These are phyloP conservation scores for Verasper variegatus DNA, from an alignment of 2,113 vertebrate genomes.

Conservation along the genomic window DNA sequence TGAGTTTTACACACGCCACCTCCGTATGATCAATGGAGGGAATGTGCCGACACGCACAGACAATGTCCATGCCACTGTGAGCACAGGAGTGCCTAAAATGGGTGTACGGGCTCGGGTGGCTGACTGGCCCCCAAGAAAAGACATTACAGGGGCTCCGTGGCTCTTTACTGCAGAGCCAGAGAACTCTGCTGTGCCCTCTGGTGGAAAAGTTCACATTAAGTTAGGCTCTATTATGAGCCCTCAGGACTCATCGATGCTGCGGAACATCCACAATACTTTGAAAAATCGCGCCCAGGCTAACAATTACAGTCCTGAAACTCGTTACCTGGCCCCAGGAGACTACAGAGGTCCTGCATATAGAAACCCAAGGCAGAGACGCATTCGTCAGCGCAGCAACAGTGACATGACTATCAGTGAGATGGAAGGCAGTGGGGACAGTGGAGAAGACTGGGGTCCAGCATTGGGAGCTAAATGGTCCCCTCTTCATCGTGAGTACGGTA, in stretches of 20 bases:
- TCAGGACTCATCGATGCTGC: constrained; percentile 93
- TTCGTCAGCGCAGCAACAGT: constrained; percentile 94
- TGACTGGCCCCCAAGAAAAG: constrained; percentile 95
- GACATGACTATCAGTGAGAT: constrained; percentile 96
- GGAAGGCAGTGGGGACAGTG: constrained; percentile 89
- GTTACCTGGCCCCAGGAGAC: constrained; percentile 88
- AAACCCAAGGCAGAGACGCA: constrained; percentile 87
- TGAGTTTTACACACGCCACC: constrained; percentile 93
- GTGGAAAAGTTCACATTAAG: constrained; percentile 76
- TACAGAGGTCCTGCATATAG: constrained; percentile 87
- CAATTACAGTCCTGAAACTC: constrained; percentile 85
- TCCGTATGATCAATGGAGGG: constrained; percentile 90
- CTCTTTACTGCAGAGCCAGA: constrained; percentile 68
- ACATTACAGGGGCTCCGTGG: constrained; percentile 78
- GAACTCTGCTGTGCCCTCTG: constrained; percentile 38
- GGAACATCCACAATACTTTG: constrained; percentile 93
- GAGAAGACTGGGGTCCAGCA: constrained; percentile 89
- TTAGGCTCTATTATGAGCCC: constrained; percentile 87
- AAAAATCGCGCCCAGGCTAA: constrained; percentile 82
- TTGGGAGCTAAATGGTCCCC: constrained; percentile 88
- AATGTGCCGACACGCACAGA: constrained; percentile 85
- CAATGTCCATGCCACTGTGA: constrained; percentile 86
- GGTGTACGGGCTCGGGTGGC: constrained; percentile 95
- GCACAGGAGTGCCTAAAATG: constrained; percentile 96
- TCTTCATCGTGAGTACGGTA: constrained; percentile 95